A percentile compares a stretch with the other conserved stretches of the same genome.
Evolutionary conservation across 2,888 invertebrate species (phyloP).

Genomic region (Orthosia incerta): DNA sequence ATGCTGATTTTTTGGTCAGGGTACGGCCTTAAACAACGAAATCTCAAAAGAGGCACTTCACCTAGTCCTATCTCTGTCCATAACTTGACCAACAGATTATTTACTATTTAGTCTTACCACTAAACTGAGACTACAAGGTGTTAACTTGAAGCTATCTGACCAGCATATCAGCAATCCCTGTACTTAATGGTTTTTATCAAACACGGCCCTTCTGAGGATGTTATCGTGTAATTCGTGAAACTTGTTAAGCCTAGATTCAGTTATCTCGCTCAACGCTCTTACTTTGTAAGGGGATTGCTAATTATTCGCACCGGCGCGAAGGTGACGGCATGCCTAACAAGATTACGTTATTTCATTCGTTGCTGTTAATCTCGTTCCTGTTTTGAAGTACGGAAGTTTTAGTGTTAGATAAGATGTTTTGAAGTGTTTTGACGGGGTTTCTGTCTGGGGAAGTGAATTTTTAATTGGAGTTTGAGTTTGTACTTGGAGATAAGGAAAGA

Average conservation of each 20-base stretch:
- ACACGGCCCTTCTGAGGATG: conserved; percentile 53
- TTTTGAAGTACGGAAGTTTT: conserved; percentile 55
- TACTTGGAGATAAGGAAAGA: conserved; percentile 16
- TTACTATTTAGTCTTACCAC: conserved; percentile 43
- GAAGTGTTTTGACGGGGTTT: conserved; percentile 43
- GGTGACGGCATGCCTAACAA: conserved; percentile 75
- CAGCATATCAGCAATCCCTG: conserved; percentile 57
- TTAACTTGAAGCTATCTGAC: conserved; percentile 51
- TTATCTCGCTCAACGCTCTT: conserved; percentile 76
- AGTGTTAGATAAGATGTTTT: conserved; percentile 61
- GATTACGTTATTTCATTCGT: conserved; percentile 74
- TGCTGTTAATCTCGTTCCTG: conserved; percentile 62
- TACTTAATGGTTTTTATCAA: conserved; percentile 68
- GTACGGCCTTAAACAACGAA: conserved; percentile 32
- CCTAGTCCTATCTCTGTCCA: conserved; percentile 35
- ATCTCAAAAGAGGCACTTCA: conserved; percentile 30
- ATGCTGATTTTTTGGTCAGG: no score
- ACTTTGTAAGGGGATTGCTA: conserved; percentile 79
- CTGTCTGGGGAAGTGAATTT: conserved; percentile 40
- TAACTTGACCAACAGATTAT: conserved; percentile 57
- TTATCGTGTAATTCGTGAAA: conserved; percentile 76
- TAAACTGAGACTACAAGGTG: conserved; percentile 51
- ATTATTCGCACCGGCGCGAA: conserved; percentile 82
- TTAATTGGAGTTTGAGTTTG: conserved; percentile 35
- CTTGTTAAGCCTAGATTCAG: conserved; percentile 83